Percentiles rank a stretch among this genome's conserved stretches.
Conservation (phyloP, 2,113 vertebrate species). For the Megaleporinus macrocephalus region DNA sequence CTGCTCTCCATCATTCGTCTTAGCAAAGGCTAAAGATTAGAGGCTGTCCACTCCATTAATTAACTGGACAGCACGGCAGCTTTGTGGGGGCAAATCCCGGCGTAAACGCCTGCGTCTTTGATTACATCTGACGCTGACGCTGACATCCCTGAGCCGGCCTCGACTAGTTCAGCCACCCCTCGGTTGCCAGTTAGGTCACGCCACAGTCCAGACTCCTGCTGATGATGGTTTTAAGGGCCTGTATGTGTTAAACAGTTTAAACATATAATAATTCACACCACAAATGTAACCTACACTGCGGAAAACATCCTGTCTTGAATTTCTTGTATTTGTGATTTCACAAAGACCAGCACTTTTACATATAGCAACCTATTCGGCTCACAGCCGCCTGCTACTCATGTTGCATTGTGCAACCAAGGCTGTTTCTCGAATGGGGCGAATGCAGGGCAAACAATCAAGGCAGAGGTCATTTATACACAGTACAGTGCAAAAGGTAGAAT, state of each 20-base stretch:
- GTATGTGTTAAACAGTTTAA: neutral
- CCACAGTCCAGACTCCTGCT: neutral
- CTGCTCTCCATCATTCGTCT: constrained; percentile 42
- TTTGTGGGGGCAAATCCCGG: constrained; percentile 43
- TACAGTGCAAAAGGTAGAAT: too few relatives aligned
- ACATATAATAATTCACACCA: too few relatives aligned
- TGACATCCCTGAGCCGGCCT: constrained; percentile 9
- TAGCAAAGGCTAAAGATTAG: constrained; percentile 46
- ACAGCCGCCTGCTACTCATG: too few relatives aligned
- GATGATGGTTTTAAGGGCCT: neutral
- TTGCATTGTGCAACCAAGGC: too few relatives aligned
- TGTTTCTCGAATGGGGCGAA: too few relatives aligned
- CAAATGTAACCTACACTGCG: too few relatives aligned
- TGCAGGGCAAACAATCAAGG: too few relatives aligned
- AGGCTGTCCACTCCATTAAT: constrained; percentile 43
- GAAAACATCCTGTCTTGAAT: too few relatives aligned
- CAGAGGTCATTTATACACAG: too few relatives aligned
- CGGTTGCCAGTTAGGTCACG: neutral
- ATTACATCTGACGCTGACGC: constrained; percentile 39
- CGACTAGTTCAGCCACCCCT: neutral
- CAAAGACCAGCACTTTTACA: too few relatives aligned
- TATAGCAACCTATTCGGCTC: too few relatives aligned
- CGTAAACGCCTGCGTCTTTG: constrained; percentile 27
- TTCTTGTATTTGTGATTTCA: too few relatives aligned
- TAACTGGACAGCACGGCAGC: constrained; percentile 31